Evolutionary conservation across 2,113 vertebrate genomes (phyloP), one percentile per base, ranked within the genome.

Genomic region (Daubentonia madagascariensis): DNA sequence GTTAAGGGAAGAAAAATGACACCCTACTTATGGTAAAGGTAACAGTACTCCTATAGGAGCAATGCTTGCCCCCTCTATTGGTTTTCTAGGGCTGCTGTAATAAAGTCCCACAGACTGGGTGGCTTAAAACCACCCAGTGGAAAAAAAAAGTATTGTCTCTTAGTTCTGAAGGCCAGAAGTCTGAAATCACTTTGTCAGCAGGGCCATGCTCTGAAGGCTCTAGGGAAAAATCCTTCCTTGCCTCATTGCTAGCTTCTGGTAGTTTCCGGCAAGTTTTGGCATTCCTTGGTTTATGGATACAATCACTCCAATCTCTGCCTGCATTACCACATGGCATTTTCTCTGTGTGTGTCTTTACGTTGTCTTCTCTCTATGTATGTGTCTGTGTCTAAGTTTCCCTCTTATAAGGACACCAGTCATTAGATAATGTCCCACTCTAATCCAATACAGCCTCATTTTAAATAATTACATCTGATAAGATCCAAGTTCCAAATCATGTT

Each of bases 21-120:
- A 11, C 5, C 10, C 35, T 4, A 5, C 14, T 35, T 35, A 10
- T 22, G n/a, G 54, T 75, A 50, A 85, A 68, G 28, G 16, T 32
- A 4, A 23, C 0, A 28, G 30, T 8, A 35, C 4, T 65, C 9
- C 2, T 18, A 17, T n/a, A 14, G 16, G 17, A 63, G n/a, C 3
- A 5, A 11, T 57, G 61, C 25, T 57, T 18, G 12, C 18, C 12
- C 3, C 35, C n/a, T 9, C 10, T 3, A 0, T 28, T 30, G 32
- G 1, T 94, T 65, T 67, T 32, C 28, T 68, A 37, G 25, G 37
- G 61, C 52, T 48, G 30, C 43, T 9, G 8, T 32, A 18, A 75
- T 5, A 17, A 50, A 85, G 59, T 28, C 23, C 57, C 17, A 3
- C 35, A 50, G 35, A 63, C 32, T 35, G 63, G 17, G 28, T 2